Evolutionary conservation across 2,797 vertebrate species (phyloP).

Genomic region (Erethizon dorsatum): DNA sequence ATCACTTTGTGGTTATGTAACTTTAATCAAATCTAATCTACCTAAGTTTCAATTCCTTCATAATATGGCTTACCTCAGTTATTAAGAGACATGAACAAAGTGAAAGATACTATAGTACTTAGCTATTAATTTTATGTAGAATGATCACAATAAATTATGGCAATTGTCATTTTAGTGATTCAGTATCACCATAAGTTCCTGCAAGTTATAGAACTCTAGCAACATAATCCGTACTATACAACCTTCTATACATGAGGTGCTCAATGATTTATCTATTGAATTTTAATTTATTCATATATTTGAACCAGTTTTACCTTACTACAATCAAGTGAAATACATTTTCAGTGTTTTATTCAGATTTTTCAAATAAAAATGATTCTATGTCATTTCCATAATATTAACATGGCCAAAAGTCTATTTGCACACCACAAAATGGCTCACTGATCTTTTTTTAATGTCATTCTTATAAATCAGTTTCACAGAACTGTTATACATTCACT

Average conservation of each 20-base stretch:
- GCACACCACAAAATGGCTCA: slow-evolving; percentile 29
- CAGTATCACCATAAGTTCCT: slow-evolving; percentile 25
- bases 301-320: slow-evolving; percentile 51
- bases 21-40: background rate
- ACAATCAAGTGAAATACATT: slow-evolving; percentile 65
- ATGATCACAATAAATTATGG: slow-evolving; percentile 46
- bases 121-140: background rate
- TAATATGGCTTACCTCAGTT: background rate
- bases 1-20: background rate
- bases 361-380: slow-evolving; percentile 65
- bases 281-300: slow-evolving; percentile 61
- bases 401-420: slow-evolving; percentile 31
- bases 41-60: background rate
- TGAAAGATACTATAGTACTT: slow-evolving; percentile 38
- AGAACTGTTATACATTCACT: background rate
- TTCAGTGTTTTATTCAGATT: slow-evolving; percentile 52
- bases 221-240: background rate
- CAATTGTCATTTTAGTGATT: background rate
- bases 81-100: background rate
- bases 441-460: slow-evolving; percentile 18
- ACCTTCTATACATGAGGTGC: background rate
- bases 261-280: background rate
- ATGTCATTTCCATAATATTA: slow-evolving; percentile 44
- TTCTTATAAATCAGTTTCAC: slow-evolving; percentile 34
- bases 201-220: background rate